These are phyloP conservation scores for Nothobranchius furzeri DNA, from an alignment of 2,113 vertebrate genomes.

Conservation along the genomic window DNA sequence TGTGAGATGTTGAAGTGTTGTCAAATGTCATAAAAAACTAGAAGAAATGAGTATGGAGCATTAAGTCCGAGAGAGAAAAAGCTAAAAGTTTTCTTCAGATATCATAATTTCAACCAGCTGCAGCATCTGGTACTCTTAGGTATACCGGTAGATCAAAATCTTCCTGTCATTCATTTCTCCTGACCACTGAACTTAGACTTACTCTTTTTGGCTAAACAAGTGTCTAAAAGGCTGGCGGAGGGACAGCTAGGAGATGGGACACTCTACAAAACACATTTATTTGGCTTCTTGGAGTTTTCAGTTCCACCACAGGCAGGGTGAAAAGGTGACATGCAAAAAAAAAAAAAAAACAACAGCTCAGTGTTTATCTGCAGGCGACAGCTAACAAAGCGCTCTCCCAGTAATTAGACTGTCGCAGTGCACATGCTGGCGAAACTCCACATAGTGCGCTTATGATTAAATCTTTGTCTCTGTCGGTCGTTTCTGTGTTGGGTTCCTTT, in stretches of 20 bases:
- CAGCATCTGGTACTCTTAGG: not conserved
- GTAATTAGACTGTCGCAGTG: constrained; percentile 70
- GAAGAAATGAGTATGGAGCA: too few species aligned
- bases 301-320: constrained; percentile 32
- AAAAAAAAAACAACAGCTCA: constrained; percentile 18
- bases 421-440: constrained; percentile 38
- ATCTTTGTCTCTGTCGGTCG: constrained; percentile 39
- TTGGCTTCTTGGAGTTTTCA: constrained; percentile 66
- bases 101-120: constrained; percentile 17
- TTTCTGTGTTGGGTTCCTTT: constrained; percentile 22
- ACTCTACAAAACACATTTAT: constrained; percentile 55
- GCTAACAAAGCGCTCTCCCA: constrained; percentile 68
- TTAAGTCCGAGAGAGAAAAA: too few species aligned
- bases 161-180: not conserved
- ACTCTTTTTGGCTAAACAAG: constrained; percentile 4
- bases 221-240: constrained; percentile 3
- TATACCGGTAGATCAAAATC: constrained; percentile 2
- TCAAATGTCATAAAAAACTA: too few species aligned
- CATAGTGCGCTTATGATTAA: constrained; percentile 57
- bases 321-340: constrained; percentile 1
- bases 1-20: too few species aligned
- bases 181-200: constrained; percentile 11
- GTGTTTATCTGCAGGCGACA: constrained; percentile 75
- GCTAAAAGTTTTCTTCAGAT: constrained; percentile 3
- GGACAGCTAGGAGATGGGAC: constrained; percentile 11